These are phyloP conservation scores for Syngnathoides biaculeatus DNA, from an alignment of 2,113 vertebrate species.

Conservation along the genomic window DNA sequence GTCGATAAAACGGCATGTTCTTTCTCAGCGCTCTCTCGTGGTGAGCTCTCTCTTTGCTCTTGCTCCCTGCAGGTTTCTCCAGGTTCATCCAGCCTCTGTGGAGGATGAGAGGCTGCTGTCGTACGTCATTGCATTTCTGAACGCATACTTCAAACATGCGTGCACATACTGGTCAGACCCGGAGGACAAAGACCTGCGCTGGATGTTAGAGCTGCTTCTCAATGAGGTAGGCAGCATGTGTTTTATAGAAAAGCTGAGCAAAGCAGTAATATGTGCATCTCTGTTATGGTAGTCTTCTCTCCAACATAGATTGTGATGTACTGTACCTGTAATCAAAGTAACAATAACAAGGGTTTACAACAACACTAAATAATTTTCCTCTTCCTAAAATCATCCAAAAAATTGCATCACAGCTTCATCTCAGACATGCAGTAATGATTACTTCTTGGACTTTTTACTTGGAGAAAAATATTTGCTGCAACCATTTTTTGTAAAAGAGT, in stretches of 20 bases:
- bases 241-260: not conserved
- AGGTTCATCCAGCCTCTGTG: slow-evolving; percentile 83
- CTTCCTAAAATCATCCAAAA: slow-evolving; percentile 35
- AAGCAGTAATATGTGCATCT: slow-evolving; percentile 7
- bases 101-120: slow-evolving; percentile 91
- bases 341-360: too few species aligned
- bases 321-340: slow-evolving; percentile 35
- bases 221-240: slow-evolving; percentile 73
- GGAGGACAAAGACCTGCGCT: slow-evolving; percentile 76
- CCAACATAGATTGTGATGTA: slow-evolving; percentile 17
- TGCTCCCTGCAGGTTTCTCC: slow-evolving; percentile 81
- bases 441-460: slow-evolving; percentile 20
- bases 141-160: slow-evolving; percentile 77
- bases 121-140: slow-evolving; percentile 86
- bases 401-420: slow-evolving; percentile 16
- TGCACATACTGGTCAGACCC: slow-evolving; percentile 43
- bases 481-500: slow-evolving; percentile 34
- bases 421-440: slow-evolving; percentile 34
- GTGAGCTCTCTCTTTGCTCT: slow-evolving; percentile 3
- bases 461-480: too few species aligned
- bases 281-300: slow-evolving; percentile 20
- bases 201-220: slow-evolving; percentile 86
- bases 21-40: slow-evolving; percentile 1
- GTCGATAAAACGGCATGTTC: not conserved
- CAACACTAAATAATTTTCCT: slow-evolving; percentile 37